Percentiles rank a stretch among this genome's conserved stretches.
phyloP scores from a whole-genome alignment of 53 echinoderm and acorn worm species.

The Apostichopus leukothele region DNA sequence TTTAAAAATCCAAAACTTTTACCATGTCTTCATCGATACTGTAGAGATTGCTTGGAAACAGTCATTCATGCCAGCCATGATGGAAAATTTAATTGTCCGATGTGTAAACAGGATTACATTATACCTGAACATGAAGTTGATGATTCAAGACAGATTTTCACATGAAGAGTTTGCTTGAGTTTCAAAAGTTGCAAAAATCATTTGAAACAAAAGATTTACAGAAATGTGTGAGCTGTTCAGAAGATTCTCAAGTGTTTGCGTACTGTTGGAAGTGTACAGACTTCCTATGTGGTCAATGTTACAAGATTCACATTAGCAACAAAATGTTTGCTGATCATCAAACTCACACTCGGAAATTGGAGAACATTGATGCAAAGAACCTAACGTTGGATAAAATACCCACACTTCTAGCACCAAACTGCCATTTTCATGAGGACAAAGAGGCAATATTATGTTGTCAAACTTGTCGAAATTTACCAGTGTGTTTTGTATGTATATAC shows the following conservation, averaged over 20 bases:
- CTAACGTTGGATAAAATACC: not conserved
- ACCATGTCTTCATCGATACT: too few species aligned
- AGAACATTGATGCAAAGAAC: not conserved
- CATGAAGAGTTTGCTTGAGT: not conserved
- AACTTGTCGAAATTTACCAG: not conserved
- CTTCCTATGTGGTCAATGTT: not conserved
- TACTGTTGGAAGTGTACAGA: not conserved
- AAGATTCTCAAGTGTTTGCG: not conserved
- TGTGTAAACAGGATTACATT: too few species aligned
- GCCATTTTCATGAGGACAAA: not conserved
- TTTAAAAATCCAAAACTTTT: not conserved
- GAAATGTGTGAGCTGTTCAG: not conserved
- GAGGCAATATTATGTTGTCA: not conserved
- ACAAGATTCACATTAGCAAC: not conserved
- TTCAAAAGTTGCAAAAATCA: not conserved
- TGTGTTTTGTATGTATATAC: not conserved
- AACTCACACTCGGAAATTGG: not conserved
- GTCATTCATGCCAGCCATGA: not conserved
- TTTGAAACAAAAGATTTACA: not conserved
- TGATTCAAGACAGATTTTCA: constrained; percentile 9
- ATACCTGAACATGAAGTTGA: not conserved
- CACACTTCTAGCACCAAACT: not conserved
- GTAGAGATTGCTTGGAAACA: not conserved
- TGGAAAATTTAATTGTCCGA: not conserved
- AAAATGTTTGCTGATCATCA: not conserved